Conservation (phyloP, 2,888 invertebrate species). For the Catocala nupta region DNA sequence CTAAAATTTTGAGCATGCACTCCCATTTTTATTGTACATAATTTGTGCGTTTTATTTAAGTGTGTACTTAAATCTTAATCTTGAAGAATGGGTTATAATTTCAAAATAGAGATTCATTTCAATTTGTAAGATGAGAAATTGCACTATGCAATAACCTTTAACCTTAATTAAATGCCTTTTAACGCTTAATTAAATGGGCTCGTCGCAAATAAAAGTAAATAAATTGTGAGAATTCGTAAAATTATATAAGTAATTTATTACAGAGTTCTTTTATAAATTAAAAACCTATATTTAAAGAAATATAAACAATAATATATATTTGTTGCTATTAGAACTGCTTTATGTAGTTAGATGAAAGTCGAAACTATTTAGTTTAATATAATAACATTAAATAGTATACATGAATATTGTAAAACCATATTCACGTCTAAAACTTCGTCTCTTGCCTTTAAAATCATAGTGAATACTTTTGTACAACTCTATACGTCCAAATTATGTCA, state of each 20-base stretch:
- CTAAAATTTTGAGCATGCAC: conserved; percentile 55
- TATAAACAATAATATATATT: neutral
- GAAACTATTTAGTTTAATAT: no score
- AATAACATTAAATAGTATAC: no score
- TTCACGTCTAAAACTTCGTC: no score
- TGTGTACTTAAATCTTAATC: conserved; percentile 31
- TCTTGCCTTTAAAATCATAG: no score
- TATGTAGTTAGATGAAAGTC: neutral
- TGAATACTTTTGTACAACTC: no score
- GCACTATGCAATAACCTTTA: neutral
- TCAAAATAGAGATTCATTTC: conserved; percentile 20
- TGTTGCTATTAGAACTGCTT: neutral
- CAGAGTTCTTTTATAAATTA: no score
- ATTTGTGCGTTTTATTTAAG: conserved; percentile 60
- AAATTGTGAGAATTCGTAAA: no score
- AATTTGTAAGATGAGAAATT: conserved; percentile 18
- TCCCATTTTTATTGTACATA: conserved; percentile 50
- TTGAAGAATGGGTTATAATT: conserved; percentile 25
- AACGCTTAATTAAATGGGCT: conserved; percentile 2
- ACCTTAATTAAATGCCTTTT: neutral
- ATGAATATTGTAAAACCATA: no score
- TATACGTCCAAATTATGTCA: no score
- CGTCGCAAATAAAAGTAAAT: conserved; percentile 5
- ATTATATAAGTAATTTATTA: no score
- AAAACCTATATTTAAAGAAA: no score